These are phyloP conservation scores for Homarus americanus DNA, from an alignment of 1,140 invertebrate genomes.

Conservation along the genomic window DNA sequence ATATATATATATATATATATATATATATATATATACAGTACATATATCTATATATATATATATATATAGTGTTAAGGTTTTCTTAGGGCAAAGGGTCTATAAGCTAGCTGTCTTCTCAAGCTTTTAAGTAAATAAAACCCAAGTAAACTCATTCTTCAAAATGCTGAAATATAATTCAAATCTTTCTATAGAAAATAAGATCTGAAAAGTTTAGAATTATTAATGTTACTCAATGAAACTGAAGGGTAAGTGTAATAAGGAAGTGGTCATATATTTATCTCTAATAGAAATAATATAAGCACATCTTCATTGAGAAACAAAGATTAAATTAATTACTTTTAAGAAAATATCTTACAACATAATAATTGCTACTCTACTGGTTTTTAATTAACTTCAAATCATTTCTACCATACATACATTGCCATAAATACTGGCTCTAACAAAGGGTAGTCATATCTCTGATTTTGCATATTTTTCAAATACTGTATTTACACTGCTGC, in stretches of 20 bases:
- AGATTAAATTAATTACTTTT: background rate
- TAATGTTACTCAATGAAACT: background rate
- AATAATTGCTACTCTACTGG: background rate
- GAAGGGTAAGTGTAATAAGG: background rate
- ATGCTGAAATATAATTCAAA: background rate
- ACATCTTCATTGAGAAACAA: background rate
- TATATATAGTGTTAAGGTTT: constrained; percentile 24
- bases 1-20: constrained; percentile 3
- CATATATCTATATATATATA: background rate
- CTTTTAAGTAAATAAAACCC: background rate
- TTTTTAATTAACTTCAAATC: background rate
- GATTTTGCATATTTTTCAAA: background rate
- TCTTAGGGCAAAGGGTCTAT: background rate
- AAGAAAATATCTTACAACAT: background rate
- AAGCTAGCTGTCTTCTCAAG: background rate
- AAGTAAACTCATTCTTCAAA: background rate
- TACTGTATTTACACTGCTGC: background rate
- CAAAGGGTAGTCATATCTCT: background rate
- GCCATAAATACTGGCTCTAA: background rate
- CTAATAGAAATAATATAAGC: background rate
- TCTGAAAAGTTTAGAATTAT: constrained; percentile 9
- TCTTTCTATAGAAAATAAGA: background rate
- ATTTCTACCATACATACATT: background rate
- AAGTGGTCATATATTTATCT: background rate
- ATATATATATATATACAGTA: background rate